These are phyloP conservation scores for Synchiropus splendidus DNA, from an alignment of 2,113 vertebrate species.

Conservation along the genomic window DNA sequence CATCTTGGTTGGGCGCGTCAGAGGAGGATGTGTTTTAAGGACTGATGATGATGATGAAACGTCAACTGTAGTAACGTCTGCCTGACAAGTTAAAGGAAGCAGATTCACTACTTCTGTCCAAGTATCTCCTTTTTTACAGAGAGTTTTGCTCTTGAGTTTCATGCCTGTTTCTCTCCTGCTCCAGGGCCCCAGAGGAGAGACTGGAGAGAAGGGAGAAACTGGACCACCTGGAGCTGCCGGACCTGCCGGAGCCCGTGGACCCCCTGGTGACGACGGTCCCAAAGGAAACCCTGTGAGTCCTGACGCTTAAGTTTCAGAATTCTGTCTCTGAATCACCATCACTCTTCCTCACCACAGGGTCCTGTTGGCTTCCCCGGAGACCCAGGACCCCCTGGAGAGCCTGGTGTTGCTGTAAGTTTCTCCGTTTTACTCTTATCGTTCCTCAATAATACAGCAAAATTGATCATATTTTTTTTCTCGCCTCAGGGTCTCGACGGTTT, in stretches of 20 bases:
- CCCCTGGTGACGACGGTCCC: constrained; percentile 89
- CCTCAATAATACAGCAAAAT: too few species aligned
- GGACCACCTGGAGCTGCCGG: constrained; percentile 94
- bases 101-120: too few species aligned
- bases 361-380: constrained; percentile 97
- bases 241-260: constrained; percentile 84
- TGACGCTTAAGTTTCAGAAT: background rate
- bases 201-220: constrained; percentile 93
- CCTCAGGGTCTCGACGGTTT: constrained; percentile 84
- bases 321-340: constrained; percentile 16
- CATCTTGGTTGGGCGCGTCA: too few species aligned
- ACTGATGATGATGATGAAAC: too few species aligned
- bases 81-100: too few species aligned
- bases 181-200: constrained; percentile 88
- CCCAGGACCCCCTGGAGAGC: constrained; percentile 89
- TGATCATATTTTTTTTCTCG: constrained; percentile 2
- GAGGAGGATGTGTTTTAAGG: too few species aligned
- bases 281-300: constrained; percentile 93
- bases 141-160: too few species aligned
- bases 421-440: constrained; percentile 4
- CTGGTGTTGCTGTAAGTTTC: constrained; percentile 84
- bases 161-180: constrained; percentile 3
- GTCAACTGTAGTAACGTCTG: too few species aligned
- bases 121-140: too few species aligned
- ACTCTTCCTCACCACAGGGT: constrained; percentile 64